A percentile compares a stretch with the other conserved stretches of the same genome.
Evolutionary conservation across 2,113 vertebrate species (phyloP).

Genomic region (Istiophorus platypterus): DNA sequence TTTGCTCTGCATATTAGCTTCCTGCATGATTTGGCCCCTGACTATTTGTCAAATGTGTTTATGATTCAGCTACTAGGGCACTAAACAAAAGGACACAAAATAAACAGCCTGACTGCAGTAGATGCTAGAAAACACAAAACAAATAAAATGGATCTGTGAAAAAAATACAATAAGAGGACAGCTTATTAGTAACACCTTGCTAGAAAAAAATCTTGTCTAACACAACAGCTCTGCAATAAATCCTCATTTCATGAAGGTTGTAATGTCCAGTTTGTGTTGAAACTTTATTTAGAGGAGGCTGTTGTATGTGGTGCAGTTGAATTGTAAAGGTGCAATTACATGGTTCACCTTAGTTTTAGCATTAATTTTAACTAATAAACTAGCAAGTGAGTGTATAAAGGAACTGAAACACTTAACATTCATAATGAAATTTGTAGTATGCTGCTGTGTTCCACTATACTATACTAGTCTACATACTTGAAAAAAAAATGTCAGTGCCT

Average conservation of each 20-base stretch:
- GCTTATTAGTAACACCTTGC: too few relatives aligned
- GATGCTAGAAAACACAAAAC: not conserved
- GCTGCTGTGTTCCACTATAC: not conserved
- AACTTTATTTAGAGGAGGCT: too few relatives aligned
- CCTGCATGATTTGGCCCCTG: not conserved
- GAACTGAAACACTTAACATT: constrained; percentile 14
- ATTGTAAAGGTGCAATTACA: too few relatives aligned
- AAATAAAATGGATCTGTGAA: not conserved
- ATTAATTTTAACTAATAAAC: too few relatives aligned
- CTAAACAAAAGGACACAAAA: too few relatives aligned
- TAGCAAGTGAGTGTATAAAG: not conserved
- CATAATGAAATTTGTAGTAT: not conserved
- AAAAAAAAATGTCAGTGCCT: not conserved
- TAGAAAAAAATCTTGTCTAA: too few relatives aligned
- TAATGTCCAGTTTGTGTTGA: too few relatives aligned
- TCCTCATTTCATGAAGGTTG: too few relatives aligned
- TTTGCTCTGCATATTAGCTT: not conserved
- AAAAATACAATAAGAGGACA: not conserved
- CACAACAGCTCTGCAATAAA: too few relatives aligned
- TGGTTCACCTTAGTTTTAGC: too few relatives aligned
- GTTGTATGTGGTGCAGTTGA: too few relatives aligned
- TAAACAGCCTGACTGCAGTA: too few relatives aligned
- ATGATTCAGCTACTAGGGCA: not conserved
- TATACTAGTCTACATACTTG: not conserved
- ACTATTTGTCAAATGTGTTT: not conserved